Base-by-base conservation (phyloP, 30 jellyfish, hydroid and myxozoan species). In the Clytia hemisphaerica region DNA sequence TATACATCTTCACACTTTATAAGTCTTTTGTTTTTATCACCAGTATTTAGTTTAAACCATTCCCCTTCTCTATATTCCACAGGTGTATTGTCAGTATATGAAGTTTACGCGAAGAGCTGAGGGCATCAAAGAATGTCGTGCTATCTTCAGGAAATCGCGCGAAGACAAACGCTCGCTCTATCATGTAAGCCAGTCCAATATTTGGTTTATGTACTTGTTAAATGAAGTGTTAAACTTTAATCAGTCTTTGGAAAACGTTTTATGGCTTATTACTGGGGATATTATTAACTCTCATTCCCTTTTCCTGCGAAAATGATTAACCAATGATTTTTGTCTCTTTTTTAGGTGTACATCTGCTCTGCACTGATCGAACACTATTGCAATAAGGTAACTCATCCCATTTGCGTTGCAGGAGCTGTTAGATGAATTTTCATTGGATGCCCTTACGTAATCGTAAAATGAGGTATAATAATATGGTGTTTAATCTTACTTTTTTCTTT, bases 11-110 rank as follows among this genome's bases (percentile, higher is more conserved):
- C n/a, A n/a, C n/a, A n/a, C n/a, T n/a, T n/a, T n/a, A n/a, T n/a
- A n/a, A n/a, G n/a, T n/a, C n/a, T 4, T 2, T 22, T 0, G 1
- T 22, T 61, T 5, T 61, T 61, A 1, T 1, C 7, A 4, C 15
- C 29, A n/a, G n/a, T n/a, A n/a, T n/a, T n/a, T n/a, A 21, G n/a
- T 30, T 32, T 62, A 37, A 62, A 62, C 30, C 27, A 4, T 62
- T 30, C 29, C 22, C 27, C n/a, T n/a, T n/a, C n/a, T n/a, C n/a
- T n/a, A n/a, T 37, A 40, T 6, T 45, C 66, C 51, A 19, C 30
- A 88, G 97, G 86, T 81, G 15, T 81, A 81, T 64, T 72, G 83
- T 45, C 94, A 88, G 53, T 78, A 80, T 76, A 88, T 88, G 97
- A 88, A 82, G 75, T 76, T 73, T 35, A 58, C 88, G 16, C 80